Percentiles rank a stretch among this genome's conserved stretches.
Conservation (phyloP, 30 jellyfish, hydroid and myxozoan genomes). For the Hydractinia echinata region DNA sequence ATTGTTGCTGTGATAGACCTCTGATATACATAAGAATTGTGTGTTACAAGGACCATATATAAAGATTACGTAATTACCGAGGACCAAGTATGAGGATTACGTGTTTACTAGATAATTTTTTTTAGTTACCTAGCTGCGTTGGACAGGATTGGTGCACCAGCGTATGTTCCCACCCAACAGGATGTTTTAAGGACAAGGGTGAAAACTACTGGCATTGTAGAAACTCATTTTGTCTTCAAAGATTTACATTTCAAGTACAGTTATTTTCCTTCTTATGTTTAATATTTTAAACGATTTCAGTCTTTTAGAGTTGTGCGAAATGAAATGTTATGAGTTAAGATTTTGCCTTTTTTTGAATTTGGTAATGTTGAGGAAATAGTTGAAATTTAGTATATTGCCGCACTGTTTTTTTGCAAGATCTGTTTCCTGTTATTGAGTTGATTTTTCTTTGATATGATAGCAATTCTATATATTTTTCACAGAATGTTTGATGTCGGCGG, state of each 20-base stretch:
- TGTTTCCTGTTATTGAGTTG: too few relatives aligned
- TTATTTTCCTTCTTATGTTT: neutral
- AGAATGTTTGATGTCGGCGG: conserved; percentile 99
- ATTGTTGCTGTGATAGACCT: neutral
- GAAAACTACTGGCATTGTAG: conserved; percentile 98
- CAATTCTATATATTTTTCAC: neutral
- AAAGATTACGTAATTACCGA: too few relatives aligned
- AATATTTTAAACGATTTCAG: neutral
- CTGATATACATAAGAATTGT: neutral
- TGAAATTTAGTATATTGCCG: too few relatives aligned
- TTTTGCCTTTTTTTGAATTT: too few relatives aligned
- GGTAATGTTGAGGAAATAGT: too few relatives aligned
- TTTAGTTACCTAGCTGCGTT: conserved; percentile 80
- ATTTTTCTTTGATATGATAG: too few relatives aligned
- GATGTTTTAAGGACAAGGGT: conserved; percentile 95
- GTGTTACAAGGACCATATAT: too few relatives aligned
- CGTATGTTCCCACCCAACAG: conserved; percentile 93
- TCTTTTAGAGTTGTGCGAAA: too few relatives aligned
- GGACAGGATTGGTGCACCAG: conserved; percentile 98
- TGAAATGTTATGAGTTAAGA: too few relatives aligned
- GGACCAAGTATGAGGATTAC: too few relatives aligned
- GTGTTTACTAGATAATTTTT: too few relatives aligned
- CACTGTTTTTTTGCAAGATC: too few relatives aligned
- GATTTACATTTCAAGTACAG: conserved; percentile 91
- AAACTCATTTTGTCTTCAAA: conserved; percentile 89